These are phyloP conservation scores for Tonatia bakeri DNA, from an alignment of 2,113 vertebrate genomes.

Conservation along the genomic window DNA sequence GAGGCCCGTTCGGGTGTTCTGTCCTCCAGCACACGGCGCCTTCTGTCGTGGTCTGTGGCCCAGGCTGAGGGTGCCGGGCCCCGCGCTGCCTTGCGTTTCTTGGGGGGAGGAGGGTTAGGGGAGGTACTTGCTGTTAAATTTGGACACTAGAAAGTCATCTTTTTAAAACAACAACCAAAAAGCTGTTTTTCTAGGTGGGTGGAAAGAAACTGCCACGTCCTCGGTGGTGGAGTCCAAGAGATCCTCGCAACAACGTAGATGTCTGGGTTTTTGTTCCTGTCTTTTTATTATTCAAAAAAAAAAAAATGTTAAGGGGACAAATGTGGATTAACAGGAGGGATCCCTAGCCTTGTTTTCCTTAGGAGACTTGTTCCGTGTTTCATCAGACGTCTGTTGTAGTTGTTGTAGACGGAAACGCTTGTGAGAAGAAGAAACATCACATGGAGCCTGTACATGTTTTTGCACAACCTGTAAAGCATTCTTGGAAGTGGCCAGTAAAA, in stretches of 20 bases:
- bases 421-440: constrained; percentile 62
- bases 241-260: constrained; percentile 53
- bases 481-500: constrained; percentile 79
- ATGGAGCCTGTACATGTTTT: constrained; percentile 73
- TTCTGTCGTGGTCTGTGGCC: neutral
- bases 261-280: constrained; percentile 68
- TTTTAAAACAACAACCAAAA: neutral
- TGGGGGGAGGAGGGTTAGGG: neutral
- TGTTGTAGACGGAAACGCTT: constrained; percentile 71
- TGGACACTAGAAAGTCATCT: constrained; percentile 20
- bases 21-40: neutral
- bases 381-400: constrained; percentile 70
- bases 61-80: neutral
- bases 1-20: neutral
- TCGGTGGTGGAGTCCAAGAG: constrained; percentile 39
- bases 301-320: neutral
- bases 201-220: constrained; percentile 39
- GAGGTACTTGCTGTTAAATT: constrained; percentile 37
- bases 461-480: constrained; percentile 76
- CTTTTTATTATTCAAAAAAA: constrained; percentile 48
- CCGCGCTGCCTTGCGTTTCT: neutral
- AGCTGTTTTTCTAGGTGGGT: constrained; percentile 42
- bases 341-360: constrained; percentile 46
- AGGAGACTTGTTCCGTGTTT: constrained; percentile 71
- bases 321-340: neutral